Conservation (phyloP, 2,888 invertebrate species). For the Harpalus rufipes region DNA sequence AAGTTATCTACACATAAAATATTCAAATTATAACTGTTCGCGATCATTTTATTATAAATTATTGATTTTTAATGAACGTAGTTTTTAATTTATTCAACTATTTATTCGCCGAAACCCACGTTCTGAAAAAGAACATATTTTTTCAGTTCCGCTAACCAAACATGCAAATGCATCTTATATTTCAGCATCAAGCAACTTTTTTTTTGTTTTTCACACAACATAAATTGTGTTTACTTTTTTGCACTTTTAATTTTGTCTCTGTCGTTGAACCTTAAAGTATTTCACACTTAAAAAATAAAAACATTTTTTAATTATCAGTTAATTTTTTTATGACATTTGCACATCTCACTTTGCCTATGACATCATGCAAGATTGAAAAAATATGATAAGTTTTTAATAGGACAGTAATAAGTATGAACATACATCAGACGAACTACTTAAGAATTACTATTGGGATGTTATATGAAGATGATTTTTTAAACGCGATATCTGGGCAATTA, state of each 20-base stretch:
- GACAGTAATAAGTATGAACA: constrained; percentile 52
- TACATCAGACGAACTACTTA: constrained; percentile 23
- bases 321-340: constrained; percentile 41
- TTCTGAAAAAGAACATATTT: background rate
- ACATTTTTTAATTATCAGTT: constrained; percentile 29
- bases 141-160: background rate
- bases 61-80: background rate
- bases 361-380: constrained; percentile 46
- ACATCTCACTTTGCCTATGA: constrained; percentile 45
- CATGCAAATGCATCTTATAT: constrained; percentile 3
- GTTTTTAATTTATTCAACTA: background rate
- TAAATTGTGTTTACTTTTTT: constrained; percentile 37
- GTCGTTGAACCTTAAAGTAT: constrained; percentile 21
- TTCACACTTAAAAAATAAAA: constrained; percentile 37
- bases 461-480: background rate
- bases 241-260: constrained; percentile 19
- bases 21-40: background rate
- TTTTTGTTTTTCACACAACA: constrained; percentile 40
- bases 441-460: constrained; percentile 8
- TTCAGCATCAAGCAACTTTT: background rate
- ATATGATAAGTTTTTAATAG: constrained; percentile 48
- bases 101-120: background rate
- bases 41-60: background rate
- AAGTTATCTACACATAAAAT: background rate
- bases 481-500: constrained; percentile 36